phyloP scores from a whole-genome alignment of 2,113 vertebrate species.

The Tychaedon coryphoeus region DNA sequence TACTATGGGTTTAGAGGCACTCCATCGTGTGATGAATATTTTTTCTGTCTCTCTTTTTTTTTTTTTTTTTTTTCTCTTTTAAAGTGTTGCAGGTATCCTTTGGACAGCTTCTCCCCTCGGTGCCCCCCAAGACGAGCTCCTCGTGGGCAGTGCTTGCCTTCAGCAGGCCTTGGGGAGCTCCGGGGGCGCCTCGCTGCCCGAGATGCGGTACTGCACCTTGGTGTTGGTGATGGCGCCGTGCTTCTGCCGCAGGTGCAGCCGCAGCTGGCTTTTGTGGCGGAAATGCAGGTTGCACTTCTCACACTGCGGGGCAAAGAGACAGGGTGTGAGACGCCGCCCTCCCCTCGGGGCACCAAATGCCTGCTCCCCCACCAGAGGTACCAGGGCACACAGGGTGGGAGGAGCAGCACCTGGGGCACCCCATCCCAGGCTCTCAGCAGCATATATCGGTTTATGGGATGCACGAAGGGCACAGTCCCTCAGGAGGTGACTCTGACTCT shows the following conservation, averaged over 20 bases:
- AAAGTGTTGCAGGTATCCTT: constrained; percentile 75
- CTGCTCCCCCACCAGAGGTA: not conserved
- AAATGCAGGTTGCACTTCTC: constrained; percentile 99
- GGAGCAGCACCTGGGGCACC: not conserved
- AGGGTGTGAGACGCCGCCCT: not conserved
- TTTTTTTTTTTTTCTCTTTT: not conserved
- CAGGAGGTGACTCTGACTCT: not conserved
- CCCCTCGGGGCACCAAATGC: not conserved
- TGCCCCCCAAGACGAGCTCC: not conserved
- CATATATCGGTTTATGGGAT: not conserved
- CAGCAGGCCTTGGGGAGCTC: constrained; percentile 90
- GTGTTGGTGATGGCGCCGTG: constrained; percentile 99
- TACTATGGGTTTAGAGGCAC: constrained; percentile 77
- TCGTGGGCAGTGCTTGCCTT: constrained; percentile 43
- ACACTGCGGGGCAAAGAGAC: constrained; percentile 75
- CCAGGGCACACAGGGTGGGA: not conserved
- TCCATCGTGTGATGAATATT: constrained; percentile 65
- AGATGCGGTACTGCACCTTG: constrained; percentile 96
- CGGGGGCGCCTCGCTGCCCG: constrained; percentile 79
- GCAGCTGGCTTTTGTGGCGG: constrained; percentile 97
- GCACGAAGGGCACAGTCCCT: not conserved
- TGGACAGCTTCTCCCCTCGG: constrained; percentile 32
- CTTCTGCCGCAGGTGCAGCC: constrained; percentile 95
- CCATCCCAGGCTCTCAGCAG: not conserved
- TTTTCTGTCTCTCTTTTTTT: not conserved